Percentiles rank a stretch among this genome's conserved stretches.
Conservation (phyloP, 2,888 invertebrate genomes). For the Cephus nigrinus region DNA sequence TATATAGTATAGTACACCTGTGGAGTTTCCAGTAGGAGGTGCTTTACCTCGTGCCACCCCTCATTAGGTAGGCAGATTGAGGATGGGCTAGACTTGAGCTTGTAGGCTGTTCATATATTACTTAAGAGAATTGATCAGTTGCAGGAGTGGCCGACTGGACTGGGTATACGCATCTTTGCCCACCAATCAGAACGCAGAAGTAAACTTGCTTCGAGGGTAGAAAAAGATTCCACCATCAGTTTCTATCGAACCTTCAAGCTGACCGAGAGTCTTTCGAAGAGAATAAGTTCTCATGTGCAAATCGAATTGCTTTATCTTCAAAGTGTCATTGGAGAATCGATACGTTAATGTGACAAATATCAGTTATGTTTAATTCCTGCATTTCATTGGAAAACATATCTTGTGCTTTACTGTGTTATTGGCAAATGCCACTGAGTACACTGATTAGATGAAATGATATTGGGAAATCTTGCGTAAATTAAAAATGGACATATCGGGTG, state of each 20-base stretch:
- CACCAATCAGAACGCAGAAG: not conserved
- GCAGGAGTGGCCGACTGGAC: not conserved
- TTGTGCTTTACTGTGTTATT: not conserved
- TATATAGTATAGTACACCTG: not conserved
- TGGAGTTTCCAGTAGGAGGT: not conserved
- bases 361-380: not conserved
- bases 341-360: not conserved
- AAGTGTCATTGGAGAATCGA: not conserved
- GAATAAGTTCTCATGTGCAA: not conserved
- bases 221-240: not conserved
- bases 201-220: not conserved
- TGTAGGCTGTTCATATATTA: not conserved
- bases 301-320: not conserved
- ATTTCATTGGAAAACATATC: not conserved
- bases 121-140: not conserved
- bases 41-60: not conserved
- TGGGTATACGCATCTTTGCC: not conserved
- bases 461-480: not conserved
- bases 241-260: not conserved
- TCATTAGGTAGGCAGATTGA: not conserved
- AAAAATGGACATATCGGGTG: not conserved
- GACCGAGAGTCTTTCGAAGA: not conserved
- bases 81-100: not conserved
- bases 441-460: not conserved
- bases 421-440: not conserved